Base-by-base conservation (phyloP, 1,140 invertebrate genomes). In the Musca domestica region DNA sequence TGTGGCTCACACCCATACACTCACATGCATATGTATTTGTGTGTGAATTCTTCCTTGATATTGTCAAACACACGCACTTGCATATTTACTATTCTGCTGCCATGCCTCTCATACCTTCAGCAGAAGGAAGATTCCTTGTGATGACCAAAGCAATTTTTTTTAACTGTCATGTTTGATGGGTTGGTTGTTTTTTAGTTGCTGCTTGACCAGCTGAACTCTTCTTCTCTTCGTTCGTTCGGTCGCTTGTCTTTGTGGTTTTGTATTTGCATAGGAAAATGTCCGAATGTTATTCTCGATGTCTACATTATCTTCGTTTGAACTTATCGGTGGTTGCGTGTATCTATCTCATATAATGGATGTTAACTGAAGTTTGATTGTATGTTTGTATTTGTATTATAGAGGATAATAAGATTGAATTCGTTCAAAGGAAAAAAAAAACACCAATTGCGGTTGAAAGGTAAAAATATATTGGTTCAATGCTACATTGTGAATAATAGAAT, bases 141-240 rank as follows among this genome's bases (percentile, higher is more conserved):
- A 34, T 61, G 56, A 61, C 56, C 56, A 61, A 61, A 61, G 56
- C 56, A 61, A 61, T 61, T 61, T 61, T 30, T 56, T 61, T 10
- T 17, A 12, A 41, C 34, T 41, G 34, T 41, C 34, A 41, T 41
- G 34, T 5, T 41, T 9, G 34, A 41, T 61, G 56, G 14, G 27
- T 22, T 51, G n/a, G 10, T 27, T 30, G 19, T 10, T 9, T 61
- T 19, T 51, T 6, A 20, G 48, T 51, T 19, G 17, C 4, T 51
- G 48, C 20, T 51, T 51, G n/a, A n/a, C n/a, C n/a, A n/a, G n/a
- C n/a, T n/a, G 4, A 51, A 20, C 20, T 51, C 20, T 19, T 51
- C 12, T 20, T 51, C 9, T 51, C 9, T 51, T 4, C 20, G 48
- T n/a, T n/a, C n/a, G n/a, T n/a, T n/a, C n/a, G n/a, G n/a, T n/a